Percentiles rank a stretch among this genome's conserved stretches.
phyloP scores from a whole-genome alignment of 2,797 vertebrate genomes.

The Uromys caudimaculatus region DNA sequence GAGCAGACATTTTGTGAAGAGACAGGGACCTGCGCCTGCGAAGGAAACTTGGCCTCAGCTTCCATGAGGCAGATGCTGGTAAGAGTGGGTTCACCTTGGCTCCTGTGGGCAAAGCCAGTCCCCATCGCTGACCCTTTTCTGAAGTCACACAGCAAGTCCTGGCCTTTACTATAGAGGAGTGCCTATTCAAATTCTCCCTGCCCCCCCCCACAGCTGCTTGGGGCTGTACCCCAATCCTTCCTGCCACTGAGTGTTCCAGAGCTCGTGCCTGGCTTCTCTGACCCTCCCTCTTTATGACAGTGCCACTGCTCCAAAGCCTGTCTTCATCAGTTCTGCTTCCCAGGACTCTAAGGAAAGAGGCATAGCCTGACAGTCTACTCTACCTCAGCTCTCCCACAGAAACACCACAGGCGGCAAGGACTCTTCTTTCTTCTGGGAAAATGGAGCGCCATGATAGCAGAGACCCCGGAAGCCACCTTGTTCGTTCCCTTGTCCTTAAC shows the following conservation, averaged over 20 bases:
- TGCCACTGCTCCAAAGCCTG: background rate
- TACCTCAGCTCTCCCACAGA: background rate
- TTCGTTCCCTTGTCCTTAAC: no score
- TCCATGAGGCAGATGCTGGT: slow-evolving; percentile 48
- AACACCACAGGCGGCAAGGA: background rate
- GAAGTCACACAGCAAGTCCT: slow-evolving; percentile 69
- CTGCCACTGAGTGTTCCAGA: slow-evolving; percentile 65
- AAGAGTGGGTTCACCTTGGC: slow-evolving; percentile 75
- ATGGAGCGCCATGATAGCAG: rapidly evolving
- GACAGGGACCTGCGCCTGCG: slow-evolving; percentile 88
- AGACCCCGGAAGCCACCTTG: background rate
- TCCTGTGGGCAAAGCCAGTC: slow-evolving; percentile 83
- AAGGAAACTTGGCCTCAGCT: slow-evolving; percentile 84
- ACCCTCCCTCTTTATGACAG: background rate
- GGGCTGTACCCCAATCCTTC: slow-evolving; percentile 53
- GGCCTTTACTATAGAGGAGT: slow-evolving; percentile 80
- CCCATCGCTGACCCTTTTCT: slow-evolving; percentile 85
- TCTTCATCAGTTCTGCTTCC: background rate
- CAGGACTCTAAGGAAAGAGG: background rate
- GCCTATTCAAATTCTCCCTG: slow-evolving; percentile 78
- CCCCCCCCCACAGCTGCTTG: slow-evolving; percentile 72
- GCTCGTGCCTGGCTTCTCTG: slow-evolving; percentile 55
- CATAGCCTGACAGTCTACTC: background rate
- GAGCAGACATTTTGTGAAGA: slow-evolving; percentile 92
- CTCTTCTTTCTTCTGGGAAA: slow-evolving; percentile 8